phyloP scores from a whole-genome alignment of 2,888 invertebrate genomes.

The Lutraria lutraria region DNA sequence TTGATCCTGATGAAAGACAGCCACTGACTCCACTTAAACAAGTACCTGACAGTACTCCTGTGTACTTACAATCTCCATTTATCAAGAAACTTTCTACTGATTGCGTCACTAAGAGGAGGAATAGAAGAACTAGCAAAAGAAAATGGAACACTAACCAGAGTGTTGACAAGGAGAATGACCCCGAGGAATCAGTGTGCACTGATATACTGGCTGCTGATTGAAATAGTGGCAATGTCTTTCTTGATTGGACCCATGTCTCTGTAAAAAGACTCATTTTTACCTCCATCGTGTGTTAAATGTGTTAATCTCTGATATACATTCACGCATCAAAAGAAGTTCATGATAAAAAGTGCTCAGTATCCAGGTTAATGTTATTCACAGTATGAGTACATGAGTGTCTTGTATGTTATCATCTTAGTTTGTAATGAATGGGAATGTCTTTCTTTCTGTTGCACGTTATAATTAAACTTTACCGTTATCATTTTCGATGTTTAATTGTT shows the following conservation, averaged over 20 bases:
- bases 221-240: not conserved
- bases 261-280: not conserved
- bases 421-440: not conserved
- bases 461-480: not conserved
- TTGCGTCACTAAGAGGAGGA: conserved; percentile 56
- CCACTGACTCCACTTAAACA: conserved; percentile 41
- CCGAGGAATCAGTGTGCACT: not conserved
- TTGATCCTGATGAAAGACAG: not conserved
- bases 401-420: no score
- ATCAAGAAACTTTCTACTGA: conserved; percentile 59
- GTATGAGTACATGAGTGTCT: no score
- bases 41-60: conserved; percentile 23
- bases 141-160: conserved; percentile 11
- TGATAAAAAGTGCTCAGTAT: not conserved
- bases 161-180: conserved; percentile 14
- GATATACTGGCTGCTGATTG: not conserved
- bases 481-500: not conserved
- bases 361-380: not conserved
- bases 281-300: not conserved
- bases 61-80: conserved; percentile 58
- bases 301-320: not conserved
- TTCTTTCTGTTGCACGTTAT: not conserved
- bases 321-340: not conserved
- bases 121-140: conserved; percentile 33
- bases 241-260: not conserved